Base-by-base conservation (phyloP, 2,888 invertebrate genomes). In the Scaeva pyrastri region DNA sequence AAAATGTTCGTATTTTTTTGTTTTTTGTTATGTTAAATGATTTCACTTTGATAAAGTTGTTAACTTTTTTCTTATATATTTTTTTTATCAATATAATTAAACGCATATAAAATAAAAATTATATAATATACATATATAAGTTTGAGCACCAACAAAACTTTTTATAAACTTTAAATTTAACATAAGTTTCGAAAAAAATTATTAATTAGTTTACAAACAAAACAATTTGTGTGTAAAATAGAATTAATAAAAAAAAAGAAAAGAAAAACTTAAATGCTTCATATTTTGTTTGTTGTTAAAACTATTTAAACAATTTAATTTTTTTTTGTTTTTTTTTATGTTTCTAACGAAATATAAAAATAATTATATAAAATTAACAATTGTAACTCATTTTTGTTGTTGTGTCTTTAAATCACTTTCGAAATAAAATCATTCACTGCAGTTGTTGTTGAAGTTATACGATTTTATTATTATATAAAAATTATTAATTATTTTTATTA, bases 131-230 rank as follows among this genome's bases (percentile, higher is more conserved):
- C 55, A 48, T 74, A 68, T 50, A 74, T 31, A 81, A 62, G 78
- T 80, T 81, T 86, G 70, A 86, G 85, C 85, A 86, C 85, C 85
- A 82, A 86, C 73, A 81, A 82, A 81, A 76, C 74, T n/a, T 71
- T 43, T 71, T 43, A 58, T 81, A 72, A 72, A 66, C 48, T 66
- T 41, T 77, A 76, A 70, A 70, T 79, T 79, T 73, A 79, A 79
- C 56, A 74, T 71, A 50, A 58, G 50, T 76, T 66, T 66, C 14
- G 26, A 39, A 80, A 72, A 80, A 60, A 75, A 41, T 26, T 66
- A 60, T 7, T 41, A 4, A 39, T 60, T 21, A 19, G 0, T 56
- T 64, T 55, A 56, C 71, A 71, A 71, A 79, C 73, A 64, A 80
- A 80, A 80, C 74, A 80, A 73, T 66, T 41, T 58, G 50, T 73